Conservation (phyloP, 2,888 invertebrate genomes). For the Caenorhabditis sp. region DNA sequence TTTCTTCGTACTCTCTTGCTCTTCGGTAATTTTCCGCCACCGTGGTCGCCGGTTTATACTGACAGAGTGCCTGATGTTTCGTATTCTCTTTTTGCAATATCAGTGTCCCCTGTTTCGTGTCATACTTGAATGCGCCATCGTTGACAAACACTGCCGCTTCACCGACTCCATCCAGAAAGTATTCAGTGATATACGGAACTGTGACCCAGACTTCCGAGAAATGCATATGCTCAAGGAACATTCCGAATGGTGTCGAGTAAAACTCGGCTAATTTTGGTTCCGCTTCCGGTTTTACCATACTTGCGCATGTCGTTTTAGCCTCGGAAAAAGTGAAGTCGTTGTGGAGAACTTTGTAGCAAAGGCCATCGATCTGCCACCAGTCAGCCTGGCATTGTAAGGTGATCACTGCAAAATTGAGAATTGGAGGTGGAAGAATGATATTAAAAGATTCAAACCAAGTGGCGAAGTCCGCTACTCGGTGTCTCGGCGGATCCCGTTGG, state of each 20-base stretch:
- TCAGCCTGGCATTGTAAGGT: no score
- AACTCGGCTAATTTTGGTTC: neutral
- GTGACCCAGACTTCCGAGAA: constrained; percentile 2
- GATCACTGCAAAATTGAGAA: no score
- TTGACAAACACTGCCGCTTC: neutral
- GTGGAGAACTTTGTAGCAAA: no score
- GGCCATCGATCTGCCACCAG: no score
- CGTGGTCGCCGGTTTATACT: constrained; percentile 19
- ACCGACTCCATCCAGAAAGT: neutral
- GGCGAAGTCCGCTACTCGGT: no score
- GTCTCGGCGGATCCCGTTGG: no score
- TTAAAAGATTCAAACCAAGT: no score
- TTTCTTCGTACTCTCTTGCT: constrained; percentile 11
- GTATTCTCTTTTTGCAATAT: neutral
- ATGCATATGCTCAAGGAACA: neutral
- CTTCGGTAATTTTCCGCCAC: constrained; percentile 20
- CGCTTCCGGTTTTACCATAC: no score
- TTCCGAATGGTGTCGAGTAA: neutral
- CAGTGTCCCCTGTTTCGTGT: neutral
- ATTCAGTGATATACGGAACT: neutral
- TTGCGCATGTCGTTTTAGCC: no score
- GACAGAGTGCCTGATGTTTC: constrained; percentile 6
- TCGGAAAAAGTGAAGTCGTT: no score
- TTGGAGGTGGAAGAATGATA: no score
- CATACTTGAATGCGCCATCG: constrained; percentile 13